A percentile compares a stretch with the other conserved stretches of the same genome.
These are phyloP conservation scores for Cerastis leucographa DNA, from an alignment of 2,888 invertebrate genomes.

Conservation along the genomic window DNA sequence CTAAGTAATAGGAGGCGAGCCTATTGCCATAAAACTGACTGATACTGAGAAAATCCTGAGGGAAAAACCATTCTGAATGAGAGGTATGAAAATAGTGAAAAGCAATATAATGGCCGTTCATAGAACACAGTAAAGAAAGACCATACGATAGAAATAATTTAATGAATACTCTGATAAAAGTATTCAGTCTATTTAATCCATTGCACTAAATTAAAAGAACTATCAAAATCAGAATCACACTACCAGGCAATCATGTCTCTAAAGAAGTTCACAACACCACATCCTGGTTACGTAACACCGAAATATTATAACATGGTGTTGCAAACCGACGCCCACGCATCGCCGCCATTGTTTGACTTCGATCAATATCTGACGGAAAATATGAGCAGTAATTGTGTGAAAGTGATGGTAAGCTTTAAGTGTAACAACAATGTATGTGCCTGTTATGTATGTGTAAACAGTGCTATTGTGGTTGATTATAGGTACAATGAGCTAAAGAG, in stretches of 20 bases:
- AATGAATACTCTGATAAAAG: neutral
- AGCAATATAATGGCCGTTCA: too few relatives aligned
- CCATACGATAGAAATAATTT: neutral
- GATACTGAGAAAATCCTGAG: too few relatives aligned
- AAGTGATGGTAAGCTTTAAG: constrained; percentile 54
- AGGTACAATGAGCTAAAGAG: neutral
- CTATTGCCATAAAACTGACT: too few relatives aligned
- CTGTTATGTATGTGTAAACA: constrained; percentile 33
- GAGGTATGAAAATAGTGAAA: neutral
- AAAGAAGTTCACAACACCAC: constrained; percentile 47
- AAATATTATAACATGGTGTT: constrained; percentile 64
- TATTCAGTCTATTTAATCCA: neutral
- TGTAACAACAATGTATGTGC: constrained; percentile 41
- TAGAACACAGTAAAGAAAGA: neutral
- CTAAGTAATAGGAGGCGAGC: too few relatives aligned
- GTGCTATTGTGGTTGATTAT: constrained; percentile 26
- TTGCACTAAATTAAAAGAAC: constrained; percentile 17
- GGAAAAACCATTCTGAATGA: neutral
- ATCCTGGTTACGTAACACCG: constrained; percentile 63
- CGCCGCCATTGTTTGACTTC: constrained; percentile 60
- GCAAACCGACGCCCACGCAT: constrained; percentile 66
- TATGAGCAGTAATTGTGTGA: constrained; percentile 60
- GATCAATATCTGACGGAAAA: constrained; percentile 67
- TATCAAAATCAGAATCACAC: constrained; percentile 30
- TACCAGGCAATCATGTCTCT: constrained; percentile 52